Evolutionary conservation across 2,888 invertebrate genomes (phyloP), one percentile per base, ranked within the genome.

Genomic region (Deilephila porcellus): DNA sequence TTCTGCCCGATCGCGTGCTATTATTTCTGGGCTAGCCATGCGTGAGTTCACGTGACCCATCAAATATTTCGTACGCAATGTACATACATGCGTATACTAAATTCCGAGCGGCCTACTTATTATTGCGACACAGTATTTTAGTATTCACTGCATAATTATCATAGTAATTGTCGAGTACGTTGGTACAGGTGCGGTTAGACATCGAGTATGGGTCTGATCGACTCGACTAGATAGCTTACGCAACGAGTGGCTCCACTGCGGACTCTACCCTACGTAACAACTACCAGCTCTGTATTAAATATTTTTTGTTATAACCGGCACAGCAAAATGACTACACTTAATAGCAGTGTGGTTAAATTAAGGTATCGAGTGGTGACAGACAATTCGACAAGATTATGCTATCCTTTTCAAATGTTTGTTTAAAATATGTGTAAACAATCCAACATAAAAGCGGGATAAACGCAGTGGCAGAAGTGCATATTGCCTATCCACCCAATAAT

Each of bases 131-230:
- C 29, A 25, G 29, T 29, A 60, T 60, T 60, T 60, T 29, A 60
- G 29, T 64, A 64, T 20, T 32, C 25, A 63, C 34, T 45, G n/a
- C 32, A 32, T 63, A 64, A 64, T 64, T 64, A 37, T 37, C 64
- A 64, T 45, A 37, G 37, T 37, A 64, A 37, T 37, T 7, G 20
- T n/a, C 8, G 37, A n/a, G 37, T 37, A 37, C n/a, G 64, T 64
- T 37, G 37, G 37, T 37, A 64, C 37, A 64, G 64, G 64, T 37
- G 64, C 14, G 37, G 11, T 29, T 25, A 60, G 25, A 60, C 60
- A 56, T 56, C 1, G 56, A 56, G 56, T 56, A 5, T 56, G n/a
- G 56, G 56, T n/a, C 56, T 56, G 56, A n/a, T n/a, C n/a, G 63
- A 19, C 17, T 34, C 34, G 34, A 37, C n/a, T 34, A 37, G 37